phyloP scores from a whole-genome alignment of 2,797 vertebrate species.

The Acanthurus tractus region DNA sequence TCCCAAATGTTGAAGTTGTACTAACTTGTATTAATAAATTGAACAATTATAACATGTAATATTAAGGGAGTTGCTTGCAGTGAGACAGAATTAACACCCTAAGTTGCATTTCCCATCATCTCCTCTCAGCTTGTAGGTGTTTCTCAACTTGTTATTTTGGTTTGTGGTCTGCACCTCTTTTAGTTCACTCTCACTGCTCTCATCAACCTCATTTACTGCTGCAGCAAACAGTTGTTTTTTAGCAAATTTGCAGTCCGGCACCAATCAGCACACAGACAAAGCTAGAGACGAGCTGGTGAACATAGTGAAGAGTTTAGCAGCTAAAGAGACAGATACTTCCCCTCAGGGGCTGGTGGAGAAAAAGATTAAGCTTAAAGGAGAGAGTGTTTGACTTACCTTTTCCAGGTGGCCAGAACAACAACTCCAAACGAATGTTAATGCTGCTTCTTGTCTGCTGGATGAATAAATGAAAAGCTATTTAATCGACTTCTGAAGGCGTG shows the following conservation, averaged over 20 bases:
- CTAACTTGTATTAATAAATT: not conserved
- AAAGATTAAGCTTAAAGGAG: not conserved
- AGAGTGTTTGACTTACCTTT: not conserved
- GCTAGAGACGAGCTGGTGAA: not conserved
- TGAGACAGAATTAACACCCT: not conserved
- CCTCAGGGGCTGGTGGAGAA: not conserved
- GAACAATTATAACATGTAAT: not conserved
- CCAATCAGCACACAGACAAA: not conserved
- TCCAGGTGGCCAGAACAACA: not conserved
- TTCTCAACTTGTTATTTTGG: not conserved
- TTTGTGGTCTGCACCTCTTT: not conserved
- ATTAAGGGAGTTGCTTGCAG: not conserved
- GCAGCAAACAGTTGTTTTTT: not conserved
- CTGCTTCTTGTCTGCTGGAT: not conserved
- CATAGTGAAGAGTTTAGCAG: conserved; percentile 3
- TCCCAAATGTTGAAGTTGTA: conserved; percentile 2
- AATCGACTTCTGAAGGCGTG: not conserved
- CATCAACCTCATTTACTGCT: not conserved
- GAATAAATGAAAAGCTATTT: too few species aligned
- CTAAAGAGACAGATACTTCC: not conserved
- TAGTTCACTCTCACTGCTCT: not conserved
- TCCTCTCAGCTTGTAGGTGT: too few species aligned
- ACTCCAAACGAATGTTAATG: not conserved
- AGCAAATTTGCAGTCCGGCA: not conserved
- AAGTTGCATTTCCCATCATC: not conserved